phyloP scores from a whole-genome alignment of 2,113 vertebrate genomes.

The Rutilus rutilus region DNA sequence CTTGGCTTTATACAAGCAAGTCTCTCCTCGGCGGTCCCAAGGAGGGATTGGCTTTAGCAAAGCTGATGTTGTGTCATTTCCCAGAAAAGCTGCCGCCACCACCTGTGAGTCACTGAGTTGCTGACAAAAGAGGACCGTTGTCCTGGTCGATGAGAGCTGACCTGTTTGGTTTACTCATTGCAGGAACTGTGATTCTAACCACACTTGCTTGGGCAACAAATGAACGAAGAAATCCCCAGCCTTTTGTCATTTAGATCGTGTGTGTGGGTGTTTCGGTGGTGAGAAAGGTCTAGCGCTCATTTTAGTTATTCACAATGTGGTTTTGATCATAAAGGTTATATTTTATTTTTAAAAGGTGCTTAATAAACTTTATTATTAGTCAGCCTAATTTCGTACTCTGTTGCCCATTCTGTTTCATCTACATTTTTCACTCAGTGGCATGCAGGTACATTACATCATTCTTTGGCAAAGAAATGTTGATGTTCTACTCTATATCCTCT shows the following conservation, averaged over 20 bases:
- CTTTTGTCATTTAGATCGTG: conserved; percentile 17
- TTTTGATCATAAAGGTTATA: neutral
- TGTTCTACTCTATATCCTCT: neutral
- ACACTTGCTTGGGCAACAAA: neutral
- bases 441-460: neutral
- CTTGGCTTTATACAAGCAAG: conserved; percentile 4
- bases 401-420: too few relatives aligned
- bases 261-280: neutral
- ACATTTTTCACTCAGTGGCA: too few relatives aligned
- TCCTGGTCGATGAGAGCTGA: conserved; percentile 56
- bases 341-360: neutral
- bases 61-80: conserved; percentile 66
- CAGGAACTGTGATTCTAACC: conserved; percentile 49
- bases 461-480: neutral
- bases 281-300: neutral
- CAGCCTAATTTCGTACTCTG: too few relatives aligned
- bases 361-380: neutral
- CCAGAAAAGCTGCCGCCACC: conserved; percentile 63
- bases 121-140: conserved; percentile 31
- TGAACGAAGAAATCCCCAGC: neutral
- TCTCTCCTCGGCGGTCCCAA: conserved; percentile 18
- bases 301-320: neutral
- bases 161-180: conserved; percentile 66
- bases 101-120: conserved; percentile 47
- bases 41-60: conserved; percentile 16